Evolutionary conservation across 2,113 vertebrate species (phyloP), one percentile per base, ranked within the genome.

Genomic region (Brachyhypopomus occidentalis): DNA sequence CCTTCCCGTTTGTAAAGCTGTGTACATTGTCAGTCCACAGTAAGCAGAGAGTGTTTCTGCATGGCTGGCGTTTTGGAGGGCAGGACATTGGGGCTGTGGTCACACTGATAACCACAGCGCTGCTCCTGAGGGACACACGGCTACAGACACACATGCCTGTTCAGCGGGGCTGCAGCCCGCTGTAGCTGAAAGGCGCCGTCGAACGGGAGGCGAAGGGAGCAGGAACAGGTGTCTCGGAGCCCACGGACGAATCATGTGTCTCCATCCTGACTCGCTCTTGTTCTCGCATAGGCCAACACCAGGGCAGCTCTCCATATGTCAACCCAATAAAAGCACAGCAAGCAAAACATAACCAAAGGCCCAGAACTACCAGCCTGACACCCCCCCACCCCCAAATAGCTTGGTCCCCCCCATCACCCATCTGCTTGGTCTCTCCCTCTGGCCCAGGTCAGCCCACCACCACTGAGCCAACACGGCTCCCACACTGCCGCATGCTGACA

Each of bases 301-400:
- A 20, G 27, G 6, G 30, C 22, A 19, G 11, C 8, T 48, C 14
- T 73, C 27, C 22, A 30, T 41, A 55, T 25, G 27, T 79, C 71
- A 79, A 70, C 62, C 20, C 58, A 75, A 25, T 74, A 78, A 48
- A 83, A 55, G 62, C 27, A 70, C 59, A 79, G 63, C 63, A 60
- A 75, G 27, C 36, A 56, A 75, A 83, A 79, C 77, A 83, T 75
- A 36, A 75, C 63, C 72, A 79, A 75, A 75, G 82, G 56, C 52
- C 72, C 72, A 70, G 72, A 48, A 55, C 60, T 79, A 79, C 55
- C 77, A 79, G 72, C 72, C 75, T 79, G 82, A 36, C 70, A 52
- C 78, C 71, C 71, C 76, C 62, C 76, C 76, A 73, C 45, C 62
- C 75, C 30, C 30, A 30, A 60, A 74, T 70, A 74, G 82, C 59